Conservation (phyloP, 2,888 invertebrate species). For the Pollenia griseotomentosa region DNA sequence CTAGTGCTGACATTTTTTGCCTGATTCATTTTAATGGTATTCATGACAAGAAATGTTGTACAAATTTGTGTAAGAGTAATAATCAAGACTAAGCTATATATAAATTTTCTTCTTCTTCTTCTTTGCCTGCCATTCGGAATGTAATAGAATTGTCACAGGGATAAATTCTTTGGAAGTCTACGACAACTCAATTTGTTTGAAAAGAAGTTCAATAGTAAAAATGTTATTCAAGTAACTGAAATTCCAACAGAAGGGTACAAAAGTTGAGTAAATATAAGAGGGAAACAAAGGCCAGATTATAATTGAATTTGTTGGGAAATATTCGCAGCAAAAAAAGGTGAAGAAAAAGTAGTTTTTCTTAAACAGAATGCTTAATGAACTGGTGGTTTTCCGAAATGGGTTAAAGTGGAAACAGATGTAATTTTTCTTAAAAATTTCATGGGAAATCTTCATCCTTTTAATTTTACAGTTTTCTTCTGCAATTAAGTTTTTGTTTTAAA, state of each 20-base stretch:
- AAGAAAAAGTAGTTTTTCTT: background rate
- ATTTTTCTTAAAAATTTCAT: background rate
- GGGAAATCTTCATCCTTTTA: background rate
- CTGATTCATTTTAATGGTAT: conserved; percentile 36
- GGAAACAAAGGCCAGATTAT: conserved; percentile 10
- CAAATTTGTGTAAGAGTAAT: conserved; percentile 45
- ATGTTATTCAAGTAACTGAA: conserved; percentile 41
- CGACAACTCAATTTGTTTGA: conserved; percentile 53
- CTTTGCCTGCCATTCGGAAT: conserved; percentile 20
- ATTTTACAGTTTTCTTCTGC: background rate
- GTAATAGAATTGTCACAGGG: conserved; percentile 51
- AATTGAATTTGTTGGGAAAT: conserved; percentile 23
- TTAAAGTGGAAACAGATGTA: too few relatives aligned
- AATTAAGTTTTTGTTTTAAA: background rate
- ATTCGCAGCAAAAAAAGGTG: background rate
- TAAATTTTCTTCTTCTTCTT: background rate
- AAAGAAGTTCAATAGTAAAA: background rate
- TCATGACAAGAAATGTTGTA: conserved; percentile 43
- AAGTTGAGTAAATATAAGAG: background rate
- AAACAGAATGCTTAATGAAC: background rate
- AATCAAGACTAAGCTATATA: background rate
- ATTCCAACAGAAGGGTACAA: conserved; percentile 40
- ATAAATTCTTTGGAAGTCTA: conserved; percentile 59
- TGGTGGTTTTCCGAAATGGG: background rate
- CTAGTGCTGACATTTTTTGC: conserved; percentile 7